A percentile compares a stretch with the other conserved stretches of the same genome.
phyloP scores from a whole-genome alignment of 2,888 invertebrate genomes.

The Melieria crassipennis region DNA sequence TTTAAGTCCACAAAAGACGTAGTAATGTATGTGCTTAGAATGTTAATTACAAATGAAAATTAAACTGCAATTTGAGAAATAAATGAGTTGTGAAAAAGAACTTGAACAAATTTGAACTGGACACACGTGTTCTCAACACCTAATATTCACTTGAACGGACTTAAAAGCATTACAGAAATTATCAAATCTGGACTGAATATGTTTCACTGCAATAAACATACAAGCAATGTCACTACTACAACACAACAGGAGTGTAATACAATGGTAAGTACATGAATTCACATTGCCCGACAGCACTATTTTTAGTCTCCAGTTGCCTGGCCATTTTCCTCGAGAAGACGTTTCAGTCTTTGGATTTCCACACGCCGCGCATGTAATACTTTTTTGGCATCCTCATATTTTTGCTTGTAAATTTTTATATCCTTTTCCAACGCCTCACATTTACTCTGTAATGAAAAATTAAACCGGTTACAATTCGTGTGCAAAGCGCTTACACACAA shows the following conservation, averaged over 20 bases:
- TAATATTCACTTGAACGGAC: too few relatives aligned
- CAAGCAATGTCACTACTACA: too few relatives aligned
- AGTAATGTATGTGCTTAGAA: constrained; percentile 58
- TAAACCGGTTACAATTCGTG: not conserved
- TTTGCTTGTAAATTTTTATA: constrained; percentile 41
- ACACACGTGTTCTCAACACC: too few relatives aligned
- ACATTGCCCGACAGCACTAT: too few relatives aligned
- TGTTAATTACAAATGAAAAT: constrained; percentile 39
- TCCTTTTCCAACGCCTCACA: constrained; percentile 45
- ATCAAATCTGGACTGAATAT: too few relatives aligned
- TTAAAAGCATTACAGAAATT: too few relatives aligned
- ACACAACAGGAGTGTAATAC: too few relatives aligned
- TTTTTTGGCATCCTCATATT: constrained; percentile 48
- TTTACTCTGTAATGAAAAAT: constrained; percentile 40
- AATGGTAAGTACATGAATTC: too few relatives aligned
- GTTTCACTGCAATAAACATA: too few relatives aligned
- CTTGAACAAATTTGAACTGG: too few relatives aligned
- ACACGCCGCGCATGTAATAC: constrained; percentile 43
- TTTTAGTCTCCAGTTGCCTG: too few relatives aligned
- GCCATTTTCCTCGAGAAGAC: too few relatives aligned
- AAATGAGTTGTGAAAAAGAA: not conserved
- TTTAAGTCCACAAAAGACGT: constrained; percentile 47
- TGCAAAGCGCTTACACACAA: constrained; percentile 1
- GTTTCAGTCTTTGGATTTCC: constrained; percentile 38
- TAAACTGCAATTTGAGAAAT: constrained; percentile 2